Conservation (phyloP, 30 jellyfish, hydroid and myxozoan species). For the Haliclystus octoradiatus region DNA sequence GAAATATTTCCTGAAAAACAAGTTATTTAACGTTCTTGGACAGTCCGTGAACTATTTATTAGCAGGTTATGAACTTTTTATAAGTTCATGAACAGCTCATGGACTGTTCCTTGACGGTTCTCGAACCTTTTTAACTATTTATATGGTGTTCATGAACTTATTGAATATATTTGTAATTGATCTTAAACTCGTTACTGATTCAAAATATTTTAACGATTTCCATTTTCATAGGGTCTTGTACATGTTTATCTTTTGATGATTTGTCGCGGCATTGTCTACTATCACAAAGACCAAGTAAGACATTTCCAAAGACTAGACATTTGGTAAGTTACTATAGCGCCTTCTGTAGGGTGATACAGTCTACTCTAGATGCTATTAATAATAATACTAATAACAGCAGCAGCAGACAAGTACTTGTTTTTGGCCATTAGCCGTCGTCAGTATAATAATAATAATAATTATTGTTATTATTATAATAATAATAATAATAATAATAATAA, state of each 20-base stretch:
- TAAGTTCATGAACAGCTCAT: neutral
- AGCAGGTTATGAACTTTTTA: constrained; percentile 17
- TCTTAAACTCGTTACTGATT: too few relatives aligned
- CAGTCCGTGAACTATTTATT: too few relatives aligned
- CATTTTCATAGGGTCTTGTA: constrained; percentile 48
- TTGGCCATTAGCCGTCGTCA: too few relatives aligned
- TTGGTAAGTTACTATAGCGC: constrained; percentile 26
- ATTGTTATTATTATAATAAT: too few relatives aligned
- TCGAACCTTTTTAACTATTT: neutral
- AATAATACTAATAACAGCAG: neutral
- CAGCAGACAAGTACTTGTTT: too few relatives aligned
- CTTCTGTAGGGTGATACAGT: neutral
- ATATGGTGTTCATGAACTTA: too few relatives aligned
- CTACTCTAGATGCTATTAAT: neutral
- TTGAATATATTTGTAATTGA: too few relatives aligned
- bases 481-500: too few relatives aligned
- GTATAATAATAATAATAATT: too few relatives aligned
- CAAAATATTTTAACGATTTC: too few relatives aligned
- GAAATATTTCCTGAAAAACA: too few relatives aligned
- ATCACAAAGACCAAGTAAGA: constrained; percentile 77
- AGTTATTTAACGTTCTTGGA: too few relatives aligned
- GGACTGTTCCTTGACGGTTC: neutral
- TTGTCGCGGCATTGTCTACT: constrained; percentile 42
- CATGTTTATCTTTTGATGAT: constrained; percentile 48
- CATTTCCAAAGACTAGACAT: constrained; percentile 33